Evolutionary conservation across 2,797 vertebrate genomes (phyloP).

Genomic region (Clarias platycephalus): DNA sequence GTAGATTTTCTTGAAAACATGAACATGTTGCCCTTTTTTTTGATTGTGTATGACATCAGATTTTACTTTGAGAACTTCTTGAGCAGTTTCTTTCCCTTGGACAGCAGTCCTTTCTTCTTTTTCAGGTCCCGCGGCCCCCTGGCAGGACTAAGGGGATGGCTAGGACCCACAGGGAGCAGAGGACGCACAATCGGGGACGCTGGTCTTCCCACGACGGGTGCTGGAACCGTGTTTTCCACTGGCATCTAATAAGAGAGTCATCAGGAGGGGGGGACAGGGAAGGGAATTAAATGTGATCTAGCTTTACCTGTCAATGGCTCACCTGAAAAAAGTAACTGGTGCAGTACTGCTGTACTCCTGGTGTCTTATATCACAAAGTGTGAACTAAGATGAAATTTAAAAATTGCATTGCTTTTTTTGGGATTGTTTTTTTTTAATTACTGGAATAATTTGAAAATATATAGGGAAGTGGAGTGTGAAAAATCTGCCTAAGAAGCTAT

Average conservation of each 20-base stretch:
- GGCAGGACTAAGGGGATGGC: conserved; percentile 77
- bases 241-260: conserved; percentile 85
- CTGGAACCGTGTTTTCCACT: conserved; percentile 80
- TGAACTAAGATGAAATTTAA: neutral
- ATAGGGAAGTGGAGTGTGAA: neutral
- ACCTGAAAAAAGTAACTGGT: neutral
- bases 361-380: neutral
- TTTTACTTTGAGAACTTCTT: conserved; percentile 86
- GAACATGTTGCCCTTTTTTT: conserved; percentile 28
- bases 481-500: neutral
- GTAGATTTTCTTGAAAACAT: conserved; percentile 8
- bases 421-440: neutral
- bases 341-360: neutral
- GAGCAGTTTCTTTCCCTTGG: conserved; percentile 96
- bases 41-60: conserved; percentile 14
- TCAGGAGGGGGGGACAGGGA: conserved; percentile 62
- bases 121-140: conserved; percentile 82
- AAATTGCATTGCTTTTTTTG: neutral
- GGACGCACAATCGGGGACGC: conserved; percentile 88
- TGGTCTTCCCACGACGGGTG: conserved; percentile 75
- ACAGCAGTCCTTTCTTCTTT: conserved; percentile 98
- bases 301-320: conserved; percentile 19
- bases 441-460: neutral
- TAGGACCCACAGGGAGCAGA: conserved; percentile 83
- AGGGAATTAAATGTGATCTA: conserved; percentile 60